Percentiles rank a stretch among this genome's conserved stretches.
phyloP scores from a whole-genome alignment of 2,888 invertebrate species.

The Pheosia gnoma region DNA sequence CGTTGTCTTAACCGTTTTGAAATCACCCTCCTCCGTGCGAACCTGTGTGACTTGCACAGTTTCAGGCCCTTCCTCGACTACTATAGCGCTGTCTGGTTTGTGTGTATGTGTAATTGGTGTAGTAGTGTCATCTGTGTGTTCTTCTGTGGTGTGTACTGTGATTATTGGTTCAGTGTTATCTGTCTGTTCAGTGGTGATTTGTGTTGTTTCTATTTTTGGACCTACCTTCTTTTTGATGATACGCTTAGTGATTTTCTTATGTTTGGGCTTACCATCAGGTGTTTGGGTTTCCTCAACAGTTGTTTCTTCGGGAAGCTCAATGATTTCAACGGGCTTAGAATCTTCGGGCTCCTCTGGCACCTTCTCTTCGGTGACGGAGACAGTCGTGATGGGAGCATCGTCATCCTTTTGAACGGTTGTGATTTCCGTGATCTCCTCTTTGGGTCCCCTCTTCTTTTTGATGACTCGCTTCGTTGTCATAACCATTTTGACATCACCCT shows the following conservation, averaged over 20 bases:
- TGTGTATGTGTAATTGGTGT: slow-evolving; percentile 28
- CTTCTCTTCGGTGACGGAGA: slow-evolving; percentile 13
- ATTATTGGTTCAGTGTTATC: slow-evolving; percentile 65
- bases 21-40: slow-evolving; percentile 32
- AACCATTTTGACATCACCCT: slow-evolving; percentile 45
- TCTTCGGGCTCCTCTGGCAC: no score
- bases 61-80: slow-evolving; percentile 36
- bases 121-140: slow-evolving; percentile 47
- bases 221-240: slow-evolving; percentile 57
- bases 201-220: slow-evolving; percentile 31
- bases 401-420: slow-evolving; percentile 32
- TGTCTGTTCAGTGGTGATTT: slow-evolving; percentile 35
- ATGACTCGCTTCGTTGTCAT: slow-evolving; percentile 45
- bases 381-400: slow-evolving; percentile 35
- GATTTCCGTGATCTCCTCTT: slow-evolving; percentile 40
- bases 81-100: slow-evolving; percentile 38
- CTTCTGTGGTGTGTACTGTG: slow-evolving; percentile 59
- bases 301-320: slow-evolving; percentile 39
- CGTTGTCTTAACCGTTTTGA: slow-evolving; percentile 50
- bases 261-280: slow-evolving; percentile 46
- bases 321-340: slow-evolving; percentile 7
- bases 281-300: slow-evolving; percentile 29
- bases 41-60: slow-evolving; percentile 30
- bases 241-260: slow-evolving; percentile 44
- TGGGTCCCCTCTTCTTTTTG: slow-evolving; percentile 43